These are phyloP conservation scores for Acanthosepion pharaonis DNA, from an alignment of 2,888 invertebrate genomes.

Conservation along the genomic window DNA sequence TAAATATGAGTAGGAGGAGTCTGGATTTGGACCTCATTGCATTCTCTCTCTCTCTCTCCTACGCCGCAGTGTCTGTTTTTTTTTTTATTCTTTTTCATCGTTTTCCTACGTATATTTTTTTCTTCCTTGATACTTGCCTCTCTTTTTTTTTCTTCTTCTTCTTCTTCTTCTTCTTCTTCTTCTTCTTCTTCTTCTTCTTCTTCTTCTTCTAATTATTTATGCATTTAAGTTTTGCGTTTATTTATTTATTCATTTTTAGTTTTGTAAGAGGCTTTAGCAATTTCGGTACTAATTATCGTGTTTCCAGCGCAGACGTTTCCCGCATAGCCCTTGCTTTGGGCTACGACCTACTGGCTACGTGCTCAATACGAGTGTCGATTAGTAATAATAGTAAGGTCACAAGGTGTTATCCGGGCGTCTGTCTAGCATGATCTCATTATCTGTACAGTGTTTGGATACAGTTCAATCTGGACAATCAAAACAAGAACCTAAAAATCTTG, in stretches of 20 bases:
- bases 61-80: neutral
- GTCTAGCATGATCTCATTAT: neutral
- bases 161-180: neutral
- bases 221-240: neutral
- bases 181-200: neutral
- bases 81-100: neutral
- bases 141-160: neutral
- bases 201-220: neutral
- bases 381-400: neutral
- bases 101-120: neutral
- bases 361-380: neutral
- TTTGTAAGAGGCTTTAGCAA: neutral
- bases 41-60: neutral
- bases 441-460: neutral
- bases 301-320: neutral
- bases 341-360: neutral
- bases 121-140: neutral
- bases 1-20: neutral
- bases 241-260: neutral
- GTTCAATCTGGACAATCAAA: neutral
- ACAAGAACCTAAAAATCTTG: neutral
- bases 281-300: slow-evolving; percentile 33
- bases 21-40: neutral
- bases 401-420: slow-evolving; percentile 33
- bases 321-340: neutral